Evolutionary conservation across 2,797 vertebrate species (phyloP).

Genomic region (Podargus strigoides): DNA sequence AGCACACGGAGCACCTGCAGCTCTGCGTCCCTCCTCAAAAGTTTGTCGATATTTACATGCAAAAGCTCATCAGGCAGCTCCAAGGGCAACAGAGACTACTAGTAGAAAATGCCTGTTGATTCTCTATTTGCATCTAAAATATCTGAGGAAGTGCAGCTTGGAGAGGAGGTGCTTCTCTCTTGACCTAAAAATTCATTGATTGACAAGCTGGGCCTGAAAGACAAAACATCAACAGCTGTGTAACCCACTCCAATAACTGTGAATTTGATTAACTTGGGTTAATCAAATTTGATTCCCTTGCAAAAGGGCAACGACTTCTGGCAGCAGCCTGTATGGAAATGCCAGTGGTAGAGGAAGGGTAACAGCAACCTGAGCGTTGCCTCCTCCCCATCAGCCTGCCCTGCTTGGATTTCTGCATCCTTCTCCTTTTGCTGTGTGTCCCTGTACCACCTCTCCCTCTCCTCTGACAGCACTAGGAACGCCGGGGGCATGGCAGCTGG

Average conservation of each 20-base stretch:
- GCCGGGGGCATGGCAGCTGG: not conserved
- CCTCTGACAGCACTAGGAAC: not conserved
- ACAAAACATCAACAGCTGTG: not conserved
- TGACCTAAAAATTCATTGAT: not conserved
- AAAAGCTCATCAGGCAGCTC: not conserved
- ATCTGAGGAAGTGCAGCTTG: not conserved
- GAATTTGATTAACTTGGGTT: not conserved
- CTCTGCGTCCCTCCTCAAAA: rapidly evolving
- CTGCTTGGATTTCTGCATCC: rapidly evolving
- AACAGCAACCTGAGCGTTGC: rapidly evolving
- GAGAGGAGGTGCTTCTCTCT: not conserved
- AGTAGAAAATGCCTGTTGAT: not conserved
- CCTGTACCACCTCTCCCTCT: not conserved
- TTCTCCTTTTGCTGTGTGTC: not conserved
- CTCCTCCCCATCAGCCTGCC: not conserved
- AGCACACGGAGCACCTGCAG: not conserved
- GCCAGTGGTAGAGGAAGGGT: not conserved
- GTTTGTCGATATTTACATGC: rapidly evolving
- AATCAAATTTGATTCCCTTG: not conserved
- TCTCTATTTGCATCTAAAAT: not conserved
- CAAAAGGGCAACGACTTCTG: not conserved
- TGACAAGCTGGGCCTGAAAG: not conserved
- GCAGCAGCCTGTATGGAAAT: not conserved
- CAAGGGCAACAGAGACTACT: not conserved
- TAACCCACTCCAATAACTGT: not conserved